Conservation (phyloP, 2,888 invertebrate species). For the Oscheius sp. region DNA sequence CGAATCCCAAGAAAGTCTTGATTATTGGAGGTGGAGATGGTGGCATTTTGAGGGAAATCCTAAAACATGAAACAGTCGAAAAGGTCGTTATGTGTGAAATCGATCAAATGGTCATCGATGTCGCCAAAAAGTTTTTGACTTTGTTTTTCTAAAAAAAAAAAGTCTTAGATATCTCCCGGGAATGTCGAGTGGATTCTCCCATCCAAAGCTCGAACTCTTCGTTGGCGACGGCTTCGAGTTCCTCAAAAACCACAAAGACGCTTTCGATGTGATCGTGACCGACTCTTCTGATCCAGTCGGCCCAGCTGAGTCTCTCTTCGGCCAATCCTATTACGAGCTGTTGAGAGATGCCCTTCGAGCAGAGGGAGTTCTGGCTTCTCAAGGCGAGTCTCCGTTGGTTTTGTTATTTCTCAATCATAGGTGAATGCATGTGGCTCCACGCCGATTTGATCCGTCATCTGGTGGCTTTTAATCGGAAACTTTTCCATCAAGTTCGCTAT, state of each 20-base stretch:
- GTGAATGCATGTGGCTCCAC: slow-evolving; percentile 81
- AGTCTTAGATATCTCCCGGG: slow-evolving; percentile 79
- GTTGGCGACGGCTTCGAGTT: slow-evolving; percentile 94
- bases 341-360: slow-evolving; percentile 85
- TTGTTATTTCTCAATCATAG: slow-evolving; percentile 69
- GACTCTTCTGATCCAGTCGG: slow-evolving; percentile 98
- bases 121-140: slow-evolving; percentile 82
- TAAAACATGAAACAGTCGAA: slow-evolving; percentile 89
- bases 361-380: slow-evolving; percentile 91
- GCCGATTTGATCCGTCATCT: slow-evolving; percentile 82
- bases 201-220: slow-evolving; percentile 83
- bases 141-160: background rate
- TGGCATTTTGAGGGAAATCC: slow-evolving; percentile 90
- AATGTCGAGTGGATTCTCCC: slow-evolving; percentile 86
- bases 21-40: slow-evolving; percentile 98
- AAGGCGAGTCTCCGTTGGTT: slow-evolving; percentile 75
- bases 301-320: slow-evolving; percentile 80
- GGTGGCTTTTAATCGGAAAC: slow-evolving; percentile 79
- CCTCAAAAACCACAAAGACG: slow-evolving; percentile 81
- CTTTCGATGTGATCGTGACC: slow-evolving; percentile 96
- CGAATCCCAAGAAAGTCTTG: slow-evolving; percentile 85
- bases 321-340: slow-evolving; percentile 84
- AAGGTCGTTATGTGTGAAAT: slow-evolving; percentile 91
- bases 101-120: slow-evolving; percentile 87
- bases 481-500: slow-evolving; percentile 84